Evolutionary conservation across 2,797 vertebrate species (phyloP).

Genomic region (Falco berigora): DNA sequence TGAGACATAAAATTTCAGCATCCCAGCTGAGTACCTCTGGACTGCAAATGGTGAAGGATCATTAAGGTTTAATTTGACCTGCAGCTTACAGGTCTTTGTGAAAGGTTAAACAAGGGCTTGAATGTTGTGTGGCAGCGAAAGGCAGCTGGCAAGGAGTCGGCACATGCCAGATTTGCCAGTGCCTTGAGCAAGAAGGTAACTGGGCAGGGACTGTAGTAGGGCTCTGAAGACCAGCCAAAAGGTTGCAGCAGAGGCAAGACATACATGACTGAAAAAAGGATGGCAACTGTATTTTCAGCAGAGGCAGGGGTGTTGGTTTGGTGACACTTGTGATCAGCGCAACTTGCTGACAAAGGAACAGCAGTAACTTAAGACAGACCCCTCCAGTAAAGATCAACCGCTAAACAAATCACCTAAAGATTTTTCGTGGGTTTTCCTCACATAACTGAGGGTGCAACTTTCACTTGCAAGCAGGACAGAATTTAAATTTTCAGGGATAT

Average conservation of each 20-base stretch:
- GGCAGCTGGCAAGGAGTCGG: accelerated
- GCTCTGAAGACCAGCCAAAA: not conserved
- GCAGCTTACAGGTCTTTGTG: not conserved
- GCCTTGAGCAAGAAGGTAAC: not conserved
- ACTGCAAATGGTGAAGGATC: not conserved
- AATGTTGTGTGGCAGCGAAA: not conserved
- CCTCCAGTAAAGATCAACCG: not conserved
- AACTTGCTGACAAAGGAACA: not conserved
- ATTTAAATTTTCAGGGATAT: not conserved
- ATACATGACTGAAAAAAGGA: not conserved
- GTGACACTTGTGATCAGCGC: not conserved
- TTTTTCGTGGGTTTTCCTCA: not conserved
- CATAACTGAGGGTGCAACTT: not conserved
- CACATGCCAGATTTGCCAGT: accelerated
- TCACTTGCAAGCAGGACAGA: not conserved
- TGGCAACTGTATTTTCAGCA: not conserved
- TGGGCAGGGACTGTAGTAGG: not conserved
- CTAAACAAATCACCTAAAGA: not conserved
- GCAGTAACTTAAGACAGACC: not conserved
- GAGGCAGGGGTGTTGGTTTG: not conserved
- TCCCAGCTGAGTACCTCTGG: not conserved
- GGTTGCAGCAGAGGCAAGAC: not conserved
- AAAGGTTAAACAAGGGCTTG: not conserved
- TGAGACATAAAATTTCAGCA: not conserved
- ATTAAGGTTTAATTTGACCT: not conserved